Evolutionary conservation across 2,888 invertebrate genomes (phyloP).

Genomic region (Nipponacmea schrenckii): DNA sequence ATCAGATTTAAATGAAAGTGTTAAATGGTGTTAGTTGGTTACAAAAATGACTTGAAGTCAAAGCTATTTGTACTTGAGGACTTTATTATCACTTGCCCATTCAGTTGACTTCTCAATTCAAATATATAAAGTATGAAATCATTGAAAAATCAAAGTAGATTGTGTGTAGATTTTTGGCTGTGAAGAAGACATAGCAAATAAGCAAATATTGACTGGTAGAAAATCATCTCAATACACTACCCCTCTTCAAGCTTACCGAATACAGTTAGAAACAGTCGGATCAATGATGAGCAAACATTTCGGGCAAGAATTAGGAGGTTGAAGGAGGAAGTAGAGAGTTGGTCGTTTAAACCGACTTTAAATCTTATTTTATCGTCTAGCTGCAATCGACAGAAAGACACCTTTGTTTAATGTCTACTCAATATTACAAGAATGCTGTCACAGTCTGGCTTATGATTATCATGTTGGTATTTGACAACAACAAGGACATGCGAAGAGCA

Average conservation of each 20-base stretch:
- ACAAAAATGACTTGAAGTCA: background rate
- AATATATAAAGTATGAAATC: background rate
- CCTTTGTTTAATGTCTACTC: background rate
- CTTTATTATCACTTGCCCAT: background rate
- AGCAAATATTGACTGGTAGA: background rate
- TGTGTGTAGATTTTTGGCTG: conserved; percentile 1
- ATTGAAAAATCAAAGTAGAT: conserved; percentile 3
- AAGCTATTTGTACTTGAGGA: background rate
- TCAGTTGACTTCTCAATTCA: background rate
- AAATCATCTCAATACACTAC: background rate
- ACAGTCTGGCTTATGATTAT: too few species aligned
- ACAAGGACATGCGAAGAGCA: too few species aligned
- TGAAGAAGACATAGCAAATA: background rate
- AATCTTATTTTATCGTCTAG: conserved; percentile 4
- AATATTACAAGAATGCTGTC: background rate
- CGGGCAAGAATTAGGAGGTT: background rate
- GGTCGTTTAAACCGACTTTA: background rate
- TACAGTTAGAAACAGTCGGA: background rate
- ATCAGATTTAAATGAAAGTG: background rate
- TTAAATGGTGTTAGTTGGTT: background rate
- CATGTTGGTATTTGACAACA: too few species aligned
- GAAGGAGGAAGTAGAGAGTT: background rate
- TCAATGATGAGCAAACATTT: background rate
- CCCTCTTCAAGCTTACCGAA: background rate
- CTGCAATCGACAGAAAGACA: background rate